Base-by-base conservation (phyloP, 1,140 invertebrate genomes). In the Drosophila funebris region DNA sequence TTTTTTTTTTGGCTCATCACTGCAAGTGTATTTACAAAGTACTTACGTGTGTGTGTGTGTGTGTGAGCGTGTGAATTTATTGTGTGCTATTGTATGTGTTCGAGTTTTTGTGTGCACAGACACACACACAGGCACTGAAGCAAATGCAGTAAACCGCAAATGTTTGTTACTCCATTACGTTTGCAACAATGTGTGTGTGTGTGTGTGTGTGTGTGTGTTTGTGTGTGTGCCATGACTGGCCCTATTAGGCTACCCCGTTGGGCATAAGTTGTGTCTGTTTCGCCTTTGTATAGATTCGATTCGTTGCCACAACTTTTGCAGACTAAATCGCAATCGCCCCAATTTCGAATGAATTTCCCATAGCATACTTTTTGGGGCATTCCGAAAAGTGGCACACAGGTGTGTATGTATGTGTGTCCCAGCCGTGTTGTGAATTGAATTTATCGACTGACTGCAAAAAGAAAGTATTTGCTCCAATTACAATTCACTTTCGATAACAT, bases 141-240 rank as follows among this genome's bases (percentile, higher is more conserved):
- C 64, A 76, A 77, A 63, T 81, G 73, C 82, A 85, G 69, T 74
- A 77, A 85, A 75, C 81, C 82, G 82, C 81, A 85, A 85, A 87
- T 85, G 82, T 82, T 87, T 87, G 82, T 87, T 82, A 88, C 77
- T 88, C 75, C 78, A 82, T 87, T 88, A 82, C 63, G 63, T 72
- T 76, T 72, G 71, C 68, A 44, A 57, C 48, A 56, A 31, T 62
- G 31, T 44, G 37, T 64, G 62, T 39, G 61, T 16, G 9, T 62
- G 16, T 53, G 16, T 63, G n/a, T 56, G 1, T 54, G 11, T 54
- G 41, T 41, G 18, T 48, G 31, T 62, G 43, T 66, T 8, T 41
- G 14, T 57, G 24, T 37, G 39, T 41, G 31, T 39, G 36, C 43
- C 56, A 41, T 68, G 66, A 69, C 66, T 62, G 39, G 67, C 37